phyloP scores from a whole-genome alignment of 2,113 vertebrate genomes.

The Ellobius talpinus region DNA sequence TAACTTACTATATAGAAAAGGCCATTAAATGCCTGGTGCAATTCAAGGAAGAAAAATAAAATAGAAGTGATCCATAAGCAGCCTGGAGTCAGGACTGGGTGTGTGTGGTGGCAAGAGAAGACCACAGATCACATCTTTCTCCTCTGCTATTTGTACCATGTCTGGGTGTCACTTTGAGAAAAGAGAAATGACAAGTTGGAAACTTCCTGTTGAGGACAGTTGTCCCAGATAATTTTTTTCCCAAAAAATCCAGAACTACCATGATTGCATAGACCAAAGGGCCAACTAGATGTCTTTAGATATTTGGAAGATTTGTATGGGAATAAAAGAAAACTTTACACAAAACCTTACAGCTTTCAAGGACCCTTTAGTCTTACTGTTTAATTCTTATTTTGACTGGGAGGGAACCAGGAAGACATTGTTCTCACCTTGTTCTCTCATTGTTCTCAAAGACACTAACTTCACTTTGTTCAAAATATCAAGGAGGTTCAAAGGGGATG shows the following conservation, averaged over 20 bases:
- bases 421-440: not conserved
- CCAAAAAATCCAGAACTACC: not conserved
- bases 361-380: not conserved
- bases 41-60: not conserved
- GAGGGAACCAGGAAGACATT: not conserved
- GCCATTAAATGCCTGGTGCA: not conserved
- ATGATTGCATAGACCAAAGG: not conserved
- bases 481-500: not conserved
- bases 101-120: too few relatives aligned
- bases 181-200: not conserved
- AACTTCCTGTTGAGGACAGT: not conserved
- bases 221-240: not conserved
- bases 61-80: not conserved
- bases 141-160: not conserved
- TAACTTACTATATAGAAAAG: not conserved
- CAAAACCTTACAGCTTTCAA: not conserved
- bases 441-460: not conserved
- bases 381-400: not conserved
- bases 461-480: not conserved
- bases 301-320: constrained; percentile 11
- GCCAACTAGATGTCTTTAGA: not conserved
- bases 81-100: not conserved
- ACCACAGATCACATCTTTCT: not conserved
- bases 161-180: not conserved
- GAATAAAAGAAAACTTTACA: not conserved